Base-by-base conservation (phyloP, 92 coral and sea anemone species). In the Parazoanthus darwini region DNA sequence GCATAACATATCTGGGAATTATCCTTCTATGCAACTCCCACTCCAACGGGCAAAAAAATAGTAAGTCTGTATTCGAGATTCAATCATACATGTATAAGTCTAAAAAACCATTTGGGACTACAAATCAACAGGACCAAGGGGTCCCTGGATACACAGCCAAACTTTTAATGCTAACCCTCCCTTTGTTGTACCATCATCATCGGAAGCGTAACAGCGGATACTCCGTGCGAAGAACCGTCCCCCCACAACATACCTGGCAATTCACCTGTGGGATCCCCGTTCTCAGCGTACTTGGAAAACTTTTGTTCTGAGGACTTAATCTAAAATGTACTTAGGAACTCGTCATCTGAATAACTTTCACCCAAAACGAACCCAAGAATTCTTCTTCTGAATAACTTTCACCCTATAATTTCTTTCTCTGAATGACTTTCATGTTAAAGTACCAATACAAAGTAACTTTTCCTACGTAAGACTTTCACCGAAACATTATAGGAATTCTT, bases 331-430 rank as follows among this genome's bases (percentile, higher is more conserved):
- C 98, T 96, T 94, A 96, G 7, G 97, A 93, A 85, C 93, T 96
- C 85, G 94, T 97, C 82, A 95, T 91, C 78, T 96, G 98, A 42
- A 94, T 71, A 3, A 88, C 79, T 70, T 97, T 85, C 26, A 91
- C 93, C 70, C 94, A 91, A 35, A 36, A 9, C 20, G 33, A 67
- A 94, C 98, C 98, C 94, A 96, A 7, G 98, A 93, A 81, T 96
- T 96, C 86, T 96, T 97, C 82, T 95, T 91, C 78, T 96, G 97
- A 39, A 94, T 70, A 3, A 88, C 79, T 68, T 96, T 87, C 20
- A 92, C 93, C 75, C 95, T 96, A 97, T 6, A 98, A 93, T 78
- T 96, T 80, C 96, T 92, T 15, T 93, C 89, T 94, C 96, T 42
- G 91, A 88, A 18, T 92, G 92, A 8, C 93, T 94, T 14, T 94